A percentile compares a stretch with the other conserved stretches of the same genome.
phyloP scores from a whole-genome alignment of 2,888 invertebrate species.

The Leptinotarsa rubiginosa region DNA sequence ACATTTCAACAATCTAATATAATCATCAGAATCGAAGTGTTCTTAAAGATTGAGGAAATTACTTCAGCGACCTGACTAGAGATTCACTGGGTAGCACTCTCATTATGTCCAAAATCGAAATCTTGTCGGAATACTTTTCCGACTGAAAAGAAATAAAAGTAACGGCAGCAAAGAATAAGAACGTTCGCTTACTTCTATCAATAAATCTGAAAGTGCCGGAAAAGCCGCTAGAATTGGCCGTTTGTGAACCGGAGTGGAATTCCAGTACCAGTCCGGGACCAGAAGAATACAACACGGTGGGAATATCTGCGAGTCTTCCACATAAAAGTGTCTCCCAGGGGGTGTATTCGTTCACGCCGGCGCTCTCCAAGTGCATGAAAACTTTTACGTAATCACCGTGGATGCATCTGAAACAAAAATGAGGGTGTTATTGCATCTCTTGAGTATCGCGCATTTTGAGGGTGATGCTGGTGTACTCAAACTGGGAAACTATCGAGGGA shows the following conservation, averaged over 20 bases:
- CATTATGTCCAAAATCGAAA: background rate
- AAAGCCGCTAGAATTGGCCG: conserved; percentile 76
- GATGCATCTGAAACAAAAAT: conserved; percentile 75
- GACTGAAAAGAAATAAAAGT: background rate
- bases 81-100: background rate
- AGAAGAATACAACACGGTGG: conserved; percentile 80
- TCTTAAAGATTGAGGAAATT: background rate
- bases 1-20: too few species aligned
- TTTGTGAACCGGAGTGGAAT: conserved; percentile 74
- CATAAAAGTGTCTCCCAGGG: conserved; percentile 81
- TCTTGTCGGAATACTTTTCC: background rate
- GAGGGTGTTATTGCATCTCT: background rate
- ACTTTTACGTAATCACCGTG: conserved; percentile 83
- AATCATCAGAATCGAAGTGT: too few species aligned
- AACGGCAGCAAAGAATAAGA: conserved; percentile 19
- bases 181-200: conserved; percentile 75
- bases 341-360: conserved; percentile 80
- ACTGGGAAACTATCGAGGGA: too few species aligned
- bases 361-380: conserved; percentile 80
- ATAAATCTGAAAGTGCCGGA: conserved; percentile 82
- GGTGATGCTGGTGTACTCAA: too few species aligned
- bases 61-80: background rate
- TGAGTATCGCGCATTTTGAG: too few species aligned
- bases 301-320: conserved; percentile 76
- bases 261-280: conserved; percentile 80